phyloP scores from a whole-genome alignment of 2,113 vertebrate species.

The Myotis yumanensis region DNA sequence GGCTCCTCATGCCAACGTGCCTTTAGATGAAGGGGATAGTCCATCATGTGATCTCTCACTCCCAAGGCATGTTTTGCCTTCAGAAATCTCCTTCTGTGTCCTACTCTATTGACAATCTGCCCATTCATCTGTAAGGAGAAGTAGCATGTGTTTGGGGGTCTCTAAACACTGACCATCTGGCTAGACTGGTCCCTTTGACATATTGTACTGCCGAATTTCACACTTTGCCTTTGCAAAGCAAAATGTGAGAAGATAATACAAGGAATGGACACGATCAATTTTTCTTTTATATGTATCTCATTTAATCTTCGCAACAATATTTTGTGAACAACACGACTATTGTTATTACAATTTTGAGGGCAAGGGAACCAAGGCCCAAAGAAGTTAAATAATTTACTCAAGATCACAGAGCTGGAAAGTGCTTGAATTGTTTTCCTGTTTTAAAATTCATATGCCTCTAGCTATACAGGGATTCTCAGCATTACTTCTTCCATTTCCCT shows the following conservation, averaged over 20 bases:
- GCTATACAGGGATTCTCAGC: not conserved
- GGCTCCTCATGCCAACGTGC: not conserved
- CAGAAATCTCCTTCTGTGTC: not conserved
- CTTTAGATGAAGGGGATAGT: not conserved
- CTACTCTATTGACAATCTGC: not conserved
- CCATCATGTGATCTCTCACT: not conserved
- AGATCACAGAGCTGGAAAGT: not conserved
- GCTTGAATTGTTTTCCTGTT: not conserved
- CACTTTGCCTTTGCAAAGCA: conserved; percentile 7
- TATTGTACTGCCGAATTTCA: not conserved
- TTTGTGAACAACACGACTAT: not conserved
- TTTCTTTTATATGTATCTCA: not conserved
- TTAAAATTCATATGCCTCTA: not conserved
- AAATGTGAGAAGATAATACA: not conserved
- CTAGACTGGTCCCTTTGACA: not conserved
- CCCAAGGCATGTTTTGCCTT: not conserved
- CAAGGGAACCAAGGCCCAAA: not conserved
- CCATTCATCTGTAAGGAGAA: not conserved
- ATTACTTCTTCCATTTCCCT: not conserved
- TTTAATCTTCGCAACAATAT: not conserved
- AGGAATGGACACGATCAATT: not conserved
- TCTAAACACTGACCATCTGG: not conserved
- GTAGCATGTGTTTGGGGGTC: not conserved
- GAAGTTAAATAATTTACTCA: not conserved
- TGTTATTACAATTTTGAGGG: not conserved